Percentiles rank a stretch among this genome's conserved stretches.
These are phyloP conservation scores for Brachionus rubens DNA, from an alignment of 1,140 invertebrate species.

Conservation along the genomic window DNA sequence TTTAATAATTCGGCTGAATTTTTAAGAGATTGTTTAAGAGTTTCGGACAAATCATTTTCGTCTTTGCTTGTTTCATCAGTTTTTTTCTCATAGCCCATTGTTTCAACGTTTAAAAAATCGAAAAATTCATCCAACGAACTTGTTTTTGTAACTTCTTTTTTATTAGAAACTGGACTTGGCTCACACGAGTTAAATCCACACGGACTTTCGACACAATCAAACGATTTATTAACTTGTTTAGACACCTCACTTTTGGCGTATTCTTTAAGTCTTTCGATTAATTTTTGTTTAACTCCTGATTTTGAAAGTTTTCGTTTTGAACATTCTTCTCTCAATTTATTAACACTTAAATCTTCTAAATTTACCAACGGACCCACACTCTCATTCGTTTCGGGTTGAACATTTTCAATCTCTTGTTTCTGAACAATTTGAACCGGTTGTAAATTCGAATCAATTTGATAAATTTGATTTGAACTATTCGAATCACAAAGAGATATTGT, in stretches of 20 bases:
- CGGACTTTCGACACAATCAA: conserved; percentile 28
- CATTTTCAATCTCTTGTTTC: not conserved
- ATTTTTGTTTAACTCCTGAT: conserved; percentile 12
- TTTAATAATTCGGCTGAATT: conserved; percentile 18
- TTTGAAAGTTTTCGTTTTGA: conserved; percentile 13
- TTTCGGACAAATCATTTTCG: conserved; percentile 17
- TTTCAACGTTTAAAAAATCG: conserved; percentile 1
- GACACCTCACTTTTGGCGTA: not conserved
- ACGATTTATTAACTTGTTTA: conserved; percentile 29
- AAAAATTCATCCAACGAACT: not conserved
- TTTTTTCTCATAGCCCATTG: not conserved
- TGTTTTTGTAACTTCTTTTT: not conserved
- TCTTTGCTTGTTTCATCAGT: not conserved
- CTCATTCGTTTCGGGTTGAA: not conserved
- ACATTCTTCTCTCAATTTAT: conserved; percentile 37
- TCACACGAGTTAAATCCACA: not conserved
- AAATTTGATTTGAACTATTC: not conserved
- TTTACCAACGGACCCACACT: not conserved
- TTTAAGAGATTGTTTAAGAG: conserved; percentile 15
- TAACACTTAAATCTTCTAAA: conserved; percentile 26
- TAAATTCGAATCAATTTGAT: too few species aligned
- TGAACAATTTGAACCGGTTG: not conserved
- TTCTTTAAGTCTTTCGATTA: conserved; percentile 24
- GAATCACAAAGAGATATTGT: not conserved
- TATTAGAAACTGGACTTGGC: not conserved